Evolutionary conservation across 1,140 invertebrate genomes (phyloP), one percentile per base, ranked within the genome.

Genomic region (Drosophila azteca): DNA sequence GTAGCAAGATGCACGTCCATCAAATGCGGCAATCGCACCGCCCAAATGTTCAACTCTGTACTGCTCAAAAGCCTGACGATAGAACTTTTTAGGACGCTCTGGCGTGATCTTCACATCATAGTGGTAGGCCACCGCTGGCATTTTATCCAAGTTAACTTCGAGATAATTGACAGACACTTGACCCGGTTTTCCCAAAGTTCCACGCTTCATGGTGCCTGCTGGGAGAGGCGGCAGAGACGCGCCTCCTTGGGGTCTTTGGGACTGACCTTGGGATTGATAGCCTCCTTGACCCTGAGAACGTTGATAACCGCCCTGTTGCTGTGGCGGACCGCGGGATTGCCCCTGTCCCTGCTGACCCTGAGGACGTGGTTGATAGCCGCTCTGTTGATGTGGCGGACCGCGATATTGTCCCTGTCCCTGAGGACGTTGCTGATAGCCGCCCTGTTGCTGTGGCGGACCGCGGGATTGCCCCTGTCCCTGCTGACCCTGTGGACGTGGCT

Each of bases 21-120:
- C 96, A 92, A 94, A 97, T 15, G 95, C 96, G 2, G 95, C 94
- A 61, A 77, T 62, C 0, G 26, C 61, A n/a, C 63, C 54, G 17
- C 79, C 73, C 6, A 92, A 80, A 62, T 63, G 39, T 55, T 92
- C 76, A 0, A 4, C 0, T 1, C 66, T 55, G 26, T 72, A 91
- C 26, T 77, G 61, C n/a, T 88, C 74, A 53, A 89, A 93, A 2
- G 87, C 90, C 1, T 63, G 48, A 1, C 91, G 90, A 26, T 92
- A 88, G 17, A 93, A 81, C 60, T 91, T 92, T 64, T 92, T 94
- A 5, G 93, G 93, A 0, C 83, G 91, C 41, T 94, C 93, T 0
- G 93, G 94, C 2, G 79, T 80, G 22, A 94, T 91, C 8, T 57
- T 54, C 0, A 94, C 92, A 76, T 94, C 94, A 61, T 94, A 94